Percentiles rank a stretch among this genome's conserved stretches.
Conservation (phyloP, 2,888 invertebrate genomes). For the Eurytoma adleriae region DNA sequence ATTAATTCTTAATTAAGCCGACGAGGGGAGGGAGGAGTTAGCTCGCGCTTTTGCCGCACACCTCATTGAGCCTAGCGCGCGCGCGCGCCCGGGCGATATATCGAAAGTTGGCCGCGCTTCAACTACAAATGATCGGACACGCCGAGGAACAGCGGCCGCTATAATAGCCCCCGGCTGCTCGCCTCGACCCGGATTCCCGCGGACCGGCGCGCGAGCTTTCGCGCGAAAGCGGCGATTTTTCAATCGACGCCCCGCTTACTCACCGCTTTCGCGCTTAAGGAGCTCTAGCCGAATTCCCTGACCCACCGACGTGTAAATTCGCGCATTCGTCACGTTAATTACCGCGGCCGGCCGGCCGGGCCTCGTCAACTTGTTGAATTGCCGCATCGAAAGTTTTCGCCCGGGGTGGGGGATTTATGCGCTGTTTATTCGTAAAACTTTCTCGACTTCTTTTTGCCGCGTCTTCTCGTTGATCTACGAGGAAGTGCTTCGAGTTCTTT, state of each 20-base stretch:
- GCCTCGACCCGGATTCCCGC: constrained; percentile 19
- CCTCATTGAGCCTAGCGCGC: constrained; percentile 67
- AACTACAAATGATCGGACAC: constrained; percentile 70
- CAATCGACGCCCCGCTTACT: constrained; percentile 41
- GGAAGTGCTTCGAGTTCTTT: too few species aligned
- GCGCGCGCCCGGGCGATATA: constrained; percentile 59
- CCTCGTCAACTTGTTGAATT: neutral
- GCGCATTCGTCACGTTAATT: constrained; percentile 23
- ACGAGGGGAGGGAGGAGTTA: constrained; percentile 39
- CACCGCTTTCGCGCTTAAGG: too few species aligned
- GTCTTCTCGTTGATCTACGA: neutral
- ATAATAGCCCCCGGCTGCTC: constrained; percentile 63
- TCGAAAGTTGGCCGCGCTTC: constrained; percentile 71
- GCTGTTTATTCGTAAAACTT: neutral
- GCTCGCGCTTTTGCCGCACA: constrained; percentile 46
- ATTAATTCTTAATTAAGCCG: constrained; percentile 71
- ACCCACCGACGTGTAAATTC: constrained; percentile 38
- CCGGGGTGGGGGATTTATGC: neutral
- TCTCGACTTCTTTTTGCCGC: neutral
- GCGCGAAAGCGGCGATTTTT: constrained; percentile 26
- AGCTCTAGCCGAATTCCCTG: neutral
- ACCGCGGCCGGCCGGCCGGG: too few species aligned
- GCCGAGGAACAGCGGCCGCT: constrained; percentile 63
- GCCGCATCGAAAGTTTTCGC: constrained; percentile 11
- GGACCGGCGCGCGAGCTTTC: neutral